phyloP scores from a whole-genome alignment of 2,888 invertebrate species.

The Hypena proboscidalis region DNA sequence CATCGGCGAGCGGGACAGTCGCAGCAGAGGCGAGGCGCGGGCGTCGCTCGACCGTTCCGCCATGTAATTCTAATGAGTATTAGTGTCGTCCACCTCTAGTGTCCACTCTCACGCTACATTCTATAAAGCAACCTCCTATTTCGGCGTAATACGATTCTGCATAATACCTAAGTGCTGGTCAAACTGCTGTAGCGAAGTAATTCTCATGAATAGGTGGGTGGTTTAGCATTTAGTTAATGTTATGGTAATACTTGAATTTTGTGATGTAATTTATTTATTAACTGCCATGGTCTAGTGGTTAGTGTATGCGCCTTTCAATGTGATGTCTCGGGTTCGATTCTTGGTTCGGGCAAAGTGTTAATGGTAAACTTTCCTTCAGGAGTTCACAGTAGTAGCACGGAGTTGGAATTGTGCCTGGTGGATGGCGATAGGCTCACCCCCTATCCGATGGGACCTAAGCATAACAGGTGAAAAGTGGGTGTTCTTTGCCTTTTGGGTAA shows the following conservation, averaged over 20 bases:
- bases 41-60: conserved; percentile 56
- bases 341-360: too few relatives aligned
- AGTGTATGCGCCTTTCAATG: too few relatives aligned
- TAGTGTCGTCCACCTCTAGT: conserved; percentile 71
- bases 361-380: too few relatives aligned
- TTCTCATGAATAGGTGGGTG: conserved; percentile 1
- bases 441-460: too few relatives aligned
- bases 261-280: neutral
- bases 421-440: too few relatives aligned
- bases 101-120: conserved; percentile 54
- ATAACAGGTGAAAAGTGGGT: too few relatives aligned
- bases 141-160: conserved; percentile 58
- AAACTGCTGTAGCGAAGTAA: conserved; percentile 25
- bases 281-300: too few relatives aligned
- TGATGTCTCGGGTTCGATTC: too few relatives aligned
- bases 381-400: too few relatives aligned
- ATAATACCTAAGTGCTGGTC: conserved; percentile 46
- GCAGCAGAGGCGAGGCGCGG: conserved; percentile 16
- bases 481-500: too few relatives aligned
- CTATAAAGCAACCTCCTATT: conserved; percentile 54
- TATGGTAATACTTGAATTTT: neutral
- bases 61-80: conserved; percentile 85
- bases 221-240: neutral
- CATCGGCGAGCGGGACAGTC: conserved; percentile 15
- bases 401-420: too few relatives aligned